phyloP scores from a whole-genome alignment of 2,797 vertebrate genomes.

The Rhinoraja longicauda region DNA sequence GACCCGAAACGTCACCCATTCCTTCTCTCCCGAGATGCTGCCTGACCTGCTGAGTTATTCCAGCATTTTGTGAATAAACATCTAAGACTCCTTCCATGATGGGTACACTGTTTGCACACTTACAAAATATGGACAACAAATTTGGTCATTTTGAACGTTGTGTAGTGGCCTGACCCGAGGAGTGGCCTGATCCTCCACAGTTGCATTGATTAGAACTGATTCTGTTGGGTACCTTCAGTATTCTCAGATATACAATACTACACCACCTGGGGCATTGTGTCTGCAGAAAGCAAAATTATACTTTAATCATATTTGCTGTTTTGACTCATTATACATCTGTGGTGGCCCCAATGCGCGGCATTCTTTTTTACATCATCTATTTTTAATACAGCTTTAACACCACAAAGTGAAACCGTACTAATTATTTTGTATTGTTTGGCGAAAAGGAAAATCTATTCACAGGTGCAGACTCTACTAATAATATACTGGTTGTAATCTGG shows the following conservation, averaged over 20 bases:
- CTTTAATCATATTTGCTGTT: not conserved
- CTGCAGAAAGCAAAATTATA: not conserved
- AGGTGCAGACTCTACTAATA: not conserved
- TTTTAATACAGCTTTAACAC: not conserved
- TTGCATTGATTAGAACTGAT: too few species aligned
- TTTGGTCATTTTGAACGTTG: not conserved
- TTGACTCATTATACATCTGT: not conserved
- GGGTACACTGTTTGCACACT: not conserved
- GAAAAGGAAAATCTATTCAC: not conserved
- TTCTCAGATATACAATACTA: not conserved
- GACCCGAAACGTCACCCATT: too few species aligned
- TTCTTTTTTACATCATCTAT: not conserved
- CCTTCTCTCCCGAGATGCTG: too few species aligned
- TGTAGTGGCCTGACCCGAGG: too few species aligned
- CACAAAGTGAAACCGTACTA: not conserved
- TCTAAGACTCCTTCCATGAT: not conserved
- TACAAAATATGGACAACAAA: not conserved
- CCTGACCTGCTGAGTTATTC: too few species aligned
- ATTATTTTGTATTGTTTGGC: not conserved
- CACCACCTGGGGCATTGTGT: not conserved
- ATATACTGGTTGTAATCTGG: constrained; percentile 18
- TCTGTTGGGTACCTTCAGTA: not conserved
- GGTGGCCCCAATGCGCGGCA: not conserved
- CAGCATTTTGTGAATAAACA: too few species aligned
- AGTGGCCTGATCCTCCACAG: too few species aligned